Evolutionary conservation across 2,797 vertebrate genomes (phyloP).

Genomic region (Myiotriccus ornatus): DNA sequence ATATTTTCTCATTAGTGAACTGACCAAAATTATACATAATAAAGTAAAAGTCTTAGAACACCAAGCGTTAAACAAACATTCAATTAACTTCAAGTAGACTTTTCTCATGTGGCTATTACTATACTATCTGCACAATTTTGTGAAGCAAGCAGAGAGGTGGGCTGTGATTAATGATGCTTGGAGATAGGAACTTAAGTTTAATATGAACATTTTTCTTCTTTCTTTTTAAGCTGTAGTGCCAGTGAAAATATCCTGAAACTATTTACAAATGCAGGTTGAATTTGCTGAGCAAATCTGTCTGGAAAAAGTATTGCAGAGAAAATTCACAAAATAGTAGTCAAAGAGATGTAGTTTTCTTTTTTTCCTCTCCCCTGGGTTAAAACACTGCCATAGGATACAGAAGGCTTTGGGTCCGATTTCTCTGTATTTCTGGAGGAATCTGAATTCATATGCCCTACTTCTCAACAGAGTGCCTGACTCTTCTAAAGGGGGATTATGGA

Average conservation of each 20-base stretch:
- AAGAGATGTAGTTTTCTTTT: neutral
- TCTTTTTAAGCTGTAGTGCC: neutral
- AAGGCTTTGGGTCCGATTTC: neutral
- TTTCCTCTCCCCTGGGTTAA: neutral
- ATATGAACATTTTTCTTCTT: neutral
- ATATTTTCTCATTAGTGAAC: neutral
- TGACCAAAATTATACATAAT: neutral
- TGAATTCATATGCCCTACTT: neutral
- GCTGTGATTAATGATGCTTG: neutral
- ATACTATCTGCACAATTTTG: neutral
- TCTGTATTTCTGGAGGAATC: neutral
- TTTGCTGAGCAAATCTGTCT: neutral
- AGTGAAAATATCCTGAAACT: slow-evolving; percentile 27
- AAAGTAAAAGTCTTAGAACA: neutral
- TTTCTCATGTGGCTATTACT: neutral
- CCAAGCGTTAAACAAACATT: neutral
- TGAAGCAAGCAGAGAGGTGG: neutral
- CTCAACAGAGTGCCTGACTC: neutral
- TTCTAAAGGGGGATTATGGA: neutral
- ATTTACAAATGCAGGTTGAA: slow-evolving; percentile 8
- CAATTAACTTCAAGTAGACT: slow-evolving; percentile 10
- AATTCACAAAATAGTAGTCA: neutral
- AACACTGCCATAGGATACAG: neutral
- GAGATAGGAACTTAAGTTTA: neutral
- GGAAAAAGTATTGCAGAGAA: neutral